Base-by-base conservation (phyloP, 2,797 vertebrate species). In the Cynopterus sphinx region DNA sequence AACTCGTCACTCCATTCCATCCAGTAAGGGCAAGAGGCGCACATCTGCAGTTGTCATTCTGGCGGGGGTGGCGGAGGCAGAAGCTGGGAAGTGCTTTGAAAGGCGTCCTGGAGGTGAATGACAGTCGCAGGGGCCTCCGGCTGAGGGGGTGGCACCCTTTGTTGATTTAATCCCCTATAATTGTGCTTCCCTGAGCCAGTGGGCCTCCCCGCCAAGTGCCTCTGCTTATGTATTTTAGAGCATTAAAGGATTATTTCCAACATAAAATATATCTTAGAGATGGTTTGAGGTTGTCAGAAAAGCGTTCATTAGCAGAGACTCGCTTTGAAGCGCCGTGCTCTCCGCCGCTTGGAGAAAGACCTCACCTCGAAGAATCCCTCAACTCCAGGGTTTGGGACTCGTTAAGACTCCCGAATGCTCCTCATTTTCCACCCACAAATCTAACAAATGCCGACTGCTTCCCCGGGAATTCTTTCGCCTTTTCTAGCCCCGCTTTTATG, bases 221-320 rank as follows among this genome's bases (percentile, higher is more conserved):
- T 9, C 96, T 70, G 4, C 68, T 28, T 94, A 91, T 53, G 89
- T 91, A n/a, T 96, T 94, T 94, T 90, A 59, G 78, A n/a, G 84
- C 74, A 55, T 96, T 97, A 97, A 97, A 95, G 96, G 97, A 95
- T 98, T 96, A 85, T 94, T 97, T 97, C 90, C 61, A 68, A 95
- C 91, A 51, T 95, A 53, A 97, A 97, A 87, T 91, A 53, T 24
- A 1, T 36, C 53, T 88, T 59, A 93, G 94, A 89, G 97, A 49
- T 73, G 61, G 74, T 51, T 85, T 46, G 65, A 79, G 94, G 24
- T 90, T 97, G 73, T 96, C 96, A 86, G 90, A 70, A 51, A 28
- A 67, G 91, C 31, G 0, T 0, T 15, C 95, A 87, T 94, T 93
- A 71, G 88, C 78, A 36, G 91, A 96, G 70, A 41, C 67, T 46